phyloP scores from a whole-genome alignment of 1,140 invertebrate genomes.

The Sitobion miscanthi region DNA sequence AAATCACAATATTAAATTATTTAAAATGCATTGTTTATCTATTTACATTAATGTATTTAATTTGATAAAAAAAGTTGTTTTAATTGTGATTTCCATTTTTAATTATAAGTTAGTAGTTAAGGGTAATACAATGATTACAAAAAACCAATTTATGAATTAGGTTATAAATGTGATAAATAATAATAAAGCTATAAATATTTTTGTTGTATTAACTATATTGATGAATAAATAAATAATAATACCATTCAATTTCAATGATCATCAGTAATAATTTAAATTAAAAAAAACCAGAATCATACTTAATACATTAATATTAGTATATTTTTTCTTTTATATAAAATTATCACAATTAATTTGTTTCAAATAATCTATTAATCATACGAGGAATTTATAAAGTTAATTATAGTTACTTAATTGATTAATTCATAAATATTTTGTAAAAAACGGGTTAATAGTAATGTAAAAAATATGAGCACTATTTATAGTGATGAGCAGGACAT shows the following conservation, averaged over 20 bases:
- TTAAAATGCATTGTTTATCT: neutral
- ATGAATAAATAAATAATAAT: slow-evolving; percentile 29
- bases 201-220: neutral
- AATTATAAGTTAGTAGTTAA: slow-evolving; percentile 29
- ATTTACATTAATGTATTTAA: slow-evolving; percentile 22
- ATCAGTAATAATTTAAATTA: neutral
- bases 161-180: neutral
- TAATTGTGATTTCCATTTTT: neutral
- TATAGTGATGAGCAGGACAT: neutral
- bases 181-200: neutral
- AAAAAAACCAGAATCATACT: neutral
- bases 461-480: slow-evolving; percentile 14
- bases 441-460: neutral
- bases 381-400: neutral
- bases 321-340: slow-evolving; percentile 12
- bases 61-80: neutral
- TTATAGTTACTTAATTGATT: neutral
- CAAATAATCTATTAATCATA: neutral
- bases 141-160: neutral
- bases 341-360: slow-evolving; percentile 41
- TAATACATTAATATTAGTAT: neutral
- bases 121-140: neutral
- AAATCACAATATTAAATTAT: neutral
- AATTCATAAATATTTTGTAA: neutral
- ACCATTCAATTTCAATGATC: neutral